Percentiles rank a stretch among this genome's conserved stretches.
Evolutionary conservation across 1,140 invertebrate species (phyloP).

Genomic region (Berghia stephanieae): DNA sequence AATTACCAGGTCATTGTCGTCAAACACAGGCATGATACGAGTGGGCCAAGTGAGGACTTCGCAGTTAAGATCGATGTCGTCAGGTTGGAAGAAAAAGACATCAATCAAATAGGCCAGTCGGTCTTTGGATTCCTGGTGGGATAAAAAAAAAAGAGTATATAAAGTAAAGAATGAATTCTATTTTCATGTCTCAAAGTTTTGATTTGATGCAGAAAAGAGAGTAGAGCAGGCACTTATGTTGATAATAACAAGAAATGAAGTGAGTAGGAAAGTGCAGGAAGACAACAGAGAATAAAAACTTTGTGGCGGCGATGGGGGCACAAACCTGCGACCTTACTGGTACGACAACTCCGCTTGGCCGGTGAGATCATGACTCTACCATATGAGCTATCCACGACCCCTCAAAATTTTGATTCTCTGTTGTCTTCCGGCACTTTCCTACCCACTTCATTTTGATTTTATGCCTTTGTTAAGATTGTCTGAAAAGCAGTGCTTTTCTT

Average conservation of each 20-base stretch:
- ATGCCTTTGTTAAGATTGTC: too few relatives aligned
- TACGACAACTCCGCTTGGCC: too few relatives aligned
- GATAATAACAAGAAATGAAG: too few relatives aligned
- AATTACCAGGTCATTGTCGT: slow-evolving; percentile 64
- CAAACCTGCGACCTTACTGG: too few relatives aligned
- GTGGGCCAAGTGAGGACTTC: slow-evolving; percentile 64
- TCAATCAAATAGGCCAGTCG: slow-evolving; percentile 63
- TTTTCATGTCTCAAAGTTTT: background rate
- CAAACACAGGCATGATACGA: slow-evolving; percentile 65
- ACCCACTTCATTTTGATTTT: too few relatives aligned
- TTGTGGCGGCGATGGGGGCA: too few relatives aligned
- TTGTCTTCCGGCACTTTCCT: too few relatives aligned
- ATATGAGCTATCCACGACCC: too few relatives aligned
- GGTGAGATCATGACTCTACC: too few relatives aligned
- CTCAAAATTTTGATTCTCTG: too few relatives aligned
- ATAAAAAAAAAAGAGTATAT: background rate
- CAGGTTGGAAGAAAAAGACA: slow-evolving; percentile 58
- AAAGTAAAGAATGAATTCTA: background rate
- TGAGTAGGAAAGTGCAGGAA: background rate
- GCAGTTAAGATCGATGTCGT: slow-evolving; percentile 65
- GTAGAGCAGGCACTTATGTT: too few relatives aligned
- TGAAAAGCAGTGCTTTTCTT: too few relatives aligned
- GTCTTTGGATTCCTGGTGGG: slow-evolving; percentile 48
- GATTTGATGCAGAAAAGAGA: background rate
- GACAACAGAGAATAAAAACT: background rate